Conservation (phyloP, 1,140 invertebrate genomes). For the Akabosia matsudoensis region DNA sequence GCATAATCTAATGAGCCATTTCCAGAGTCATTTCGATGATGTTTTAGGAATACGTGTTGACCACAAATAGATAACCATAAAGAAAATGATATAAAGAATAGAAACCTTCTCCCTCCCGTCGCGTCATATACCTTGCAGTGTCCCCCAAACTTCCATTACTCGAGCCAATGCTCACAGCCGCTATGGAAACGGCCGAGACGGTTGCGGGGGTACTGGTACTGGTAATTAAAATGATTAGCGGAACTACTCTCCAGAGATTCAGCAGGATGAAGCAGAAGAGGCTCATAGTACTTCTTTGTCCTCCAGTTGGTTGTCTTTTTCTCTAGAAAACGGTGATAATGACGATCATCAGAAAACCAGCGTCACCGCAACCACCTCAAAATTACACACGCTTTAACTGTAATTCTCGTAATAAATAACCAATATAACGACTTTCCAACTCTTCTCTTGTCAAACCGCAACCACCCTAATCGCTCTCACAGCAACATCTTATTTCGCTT, state of each 20-base stretch:
- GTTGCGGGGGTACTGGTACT: neutral
- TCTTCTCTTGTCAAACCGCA: neutral
- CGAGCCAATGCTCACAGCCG: neutral
- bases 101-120: no score
- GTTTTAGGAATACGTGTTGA: no score
- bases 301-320: no score
- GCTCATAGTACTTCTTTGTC: neutral
- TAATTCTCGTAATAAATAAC: neutral
- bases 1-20: neutral
- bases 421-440: neutral
- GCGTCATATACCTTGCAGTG: neutral
- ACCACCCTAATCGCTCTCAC: no score
- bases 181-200: neutral
- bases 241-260: neutral
- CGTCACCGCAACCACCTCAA: no score
- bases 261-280: neutral
- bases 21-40: no score
- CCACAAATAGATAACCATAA: no score
- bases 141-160: neutral
- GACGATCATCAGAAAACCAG: neutral
- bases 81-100: no score
- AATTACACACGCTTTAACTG: neutral
- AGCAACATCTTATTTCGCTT: neutral
- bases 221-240: constrained; percentile 18
- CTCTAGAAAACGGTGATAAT: neutral